Base-by-base conservation (phyloP, 2,888 invertebrate species). In the Ephialtes manifestator region DNA sequence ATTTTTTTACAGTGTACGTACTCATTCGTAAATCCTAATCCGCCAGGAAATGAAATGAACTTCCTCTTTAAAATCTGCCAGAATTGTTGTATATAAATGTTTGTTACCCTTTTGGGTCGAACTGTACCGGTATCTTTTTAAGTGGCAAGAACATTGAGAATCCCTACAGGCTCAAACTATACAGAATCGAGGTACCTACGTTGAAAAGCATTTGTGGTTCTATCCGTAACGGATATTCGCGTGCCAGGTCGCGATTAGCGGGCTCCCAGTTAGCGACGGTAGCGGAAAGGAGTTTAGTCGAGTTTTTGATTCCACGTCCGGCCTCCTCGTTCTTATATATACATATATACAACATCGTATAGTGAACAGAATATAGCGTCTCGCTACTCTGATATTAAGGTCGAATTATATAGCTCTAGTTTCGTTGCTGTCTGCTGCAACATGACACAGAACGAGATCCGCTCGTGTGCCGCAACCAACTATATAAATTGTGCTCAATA, bases 391-490 rank as follows among this genome's bases (percentile, higher is more conserved):
- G 79, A 79, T 68, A 79, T 83, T 83, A 70, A 79, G 83, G 83
- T 75, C 83, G 74, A 83, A 75, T 79, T 83, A 79, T 83, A 83
- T 74, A 83, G 79, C 58, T 20, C 53, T 20, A 53, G 24, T 58
- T 53, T 68, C 77, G 72, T 60, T 48, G 24, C 60, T 53, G 20
- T 24, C 35, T 72, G 77, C 77, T 83, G 74, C 78, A 79, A 83
- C 63, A 60, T 74, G 74, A 78, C 78, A 74, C 51, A 39, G 51
- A 83, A 60, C 39, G 77, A 72, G 67, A 77, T 13, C 58, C 39
- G 55, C 60, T 83, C 72, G 60, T 63, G 83, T 79, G 78, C 83
- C 83, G 83, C 83, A 83, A 78, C 58, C 35, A 63, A 63, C 74
- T 81, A 80, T 58, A 53, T 51, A 46, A 46, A 43, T 70, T 53